A percentile compares a stretch with the other conserved stretches of the same genome.
These are phyloP conservation scores for Tridacna crocea DNA, from an alignment of 2,888 invertebrate genomes.

Conservation along the genomic window DNA sequence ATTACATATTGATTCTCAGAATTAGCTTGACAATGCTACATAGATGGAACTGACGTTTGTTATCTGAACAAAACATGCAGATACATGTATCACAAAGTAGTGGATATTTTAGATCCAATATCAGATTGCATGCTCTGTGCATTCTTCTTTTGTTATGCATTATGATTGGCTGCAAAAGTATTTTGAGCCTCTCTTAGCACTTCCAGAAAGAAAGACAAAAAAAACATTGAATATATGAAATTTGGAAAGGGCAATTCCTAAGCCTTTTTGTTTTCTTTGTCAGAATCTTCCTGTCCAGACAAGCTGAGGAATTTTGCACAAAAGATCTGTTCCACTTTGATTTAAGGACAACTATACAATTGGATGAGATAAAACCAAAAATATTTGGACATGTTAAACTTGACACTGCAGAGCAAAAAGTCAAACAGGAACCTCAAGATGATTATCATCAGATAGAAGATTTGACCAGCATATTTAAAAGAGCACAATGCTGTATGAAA, in stretches of 20 bases:
- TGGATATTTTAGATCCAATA: too few species aligned
- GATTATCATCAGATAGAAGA: too few species aligned
- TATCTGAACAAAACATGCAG: too few species aligned
- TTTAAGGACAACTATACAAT: not conserved
- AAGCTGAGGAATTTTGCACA: not conserved
- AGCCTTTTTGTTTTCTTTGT: not conserved
- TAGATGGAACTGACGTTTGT: too few species aligned
- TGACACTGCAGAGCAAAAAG: not conserved
- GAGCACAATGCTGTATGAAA: not conserved
- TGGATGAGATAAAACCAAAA: not conserved
- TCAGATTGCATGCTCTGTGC: too few species aligned
- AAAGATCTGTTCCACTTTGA: conserved; percentile 1
- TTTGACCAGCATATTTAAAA: not conserved
- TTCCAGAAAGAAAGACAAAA: too few species aligned
- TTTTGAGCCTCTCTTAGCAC: not conserved
- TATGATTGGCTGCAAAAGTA: too few species aligned
- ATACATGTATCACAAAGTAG: too few species aligned
- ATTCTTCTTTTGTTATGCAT: too few species aligned
- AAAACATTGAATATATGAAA: too few species aligned
- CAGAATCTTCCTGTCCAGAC: not conserved
- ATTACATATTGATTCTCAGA: too few species aligned
- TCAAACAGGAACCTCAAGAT: not conserved
- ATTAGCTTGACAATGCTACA: too few species aligned
- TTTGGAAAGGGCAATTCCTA: not conserved
- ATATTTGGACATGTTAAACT: conserved; percentile 9